Conservation (phyloP, 2,888 invertebrate species). For the Tetragonisca angustula region DNA sequence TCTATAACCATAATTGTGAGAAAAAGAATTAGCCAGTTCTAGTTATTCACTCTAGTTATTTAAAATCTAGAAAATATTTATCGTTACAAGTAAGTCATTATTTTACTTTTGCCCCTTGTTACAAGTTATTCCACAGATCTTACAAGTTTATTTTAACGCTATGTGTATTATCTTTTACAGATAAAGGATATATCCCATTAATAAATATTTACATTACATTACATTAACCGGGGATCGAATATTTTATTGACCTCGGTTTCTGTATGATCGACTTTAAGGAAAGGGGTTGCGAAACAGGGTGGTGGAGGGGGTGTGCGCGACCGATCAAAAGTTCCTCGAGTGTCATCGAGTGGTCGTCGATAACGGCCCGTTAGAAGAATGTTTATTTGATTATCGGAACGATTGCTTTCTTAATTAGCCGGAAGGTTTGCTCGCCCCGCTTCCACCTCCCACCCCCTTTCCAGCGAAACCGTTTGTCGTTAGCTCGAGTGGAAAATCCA, state of each 20-base stretch:
- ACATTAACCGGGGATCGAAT: background rate
- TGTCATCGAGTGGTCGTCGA: slow-evolving; percentile 42
- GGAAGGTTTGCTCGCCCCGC: slow-evolving; percentile 14
- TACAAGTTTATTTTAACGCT: too few relatives aligned
- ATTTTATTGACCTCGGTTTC: slow-evolving; percentile 4
- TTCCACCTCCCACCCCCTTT: background rate
- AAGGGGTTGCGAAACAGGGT: background rate
- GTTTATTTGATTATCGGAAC: slow-evolving; percentile 54
- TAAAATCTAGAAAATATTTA: too few relatives aligned
- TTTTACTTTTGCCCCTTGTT: too few relatives aligned
- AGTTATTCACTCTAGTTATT: too few relatives aligned
- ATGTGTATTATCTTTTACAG: too few relatives aligned
- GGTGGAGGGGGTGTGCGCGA: too few relatives aligned
- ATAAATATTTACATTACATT: too few relatives aligned
- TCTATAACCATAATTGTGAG: too few relatives aligned
- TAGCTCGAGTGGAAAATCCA: slow-evolving; percentile 42
- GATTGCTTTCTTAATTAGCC: slow-evolving; percentile 57
- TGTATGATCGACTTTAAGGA: background rate
- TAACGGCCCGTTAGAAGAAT: slow-evolving; percentile 22
- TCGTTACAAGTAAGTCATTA: too few relatives aligned
- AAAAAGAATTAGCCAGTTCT: too few relatives aligned
- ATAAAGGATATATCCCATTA: too few relatives aligned
- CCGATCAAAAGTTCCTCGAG: slow-evolving; percentile 34
- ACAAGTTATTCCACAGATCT: too few relatives aligned
- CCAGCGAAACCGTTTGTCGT: slow-evolving; percentile 26